phyloP scores from a whole-genome alignment of 2,888 invertebrate genomes.

The Cylindroiulus punctatus region DNA sequence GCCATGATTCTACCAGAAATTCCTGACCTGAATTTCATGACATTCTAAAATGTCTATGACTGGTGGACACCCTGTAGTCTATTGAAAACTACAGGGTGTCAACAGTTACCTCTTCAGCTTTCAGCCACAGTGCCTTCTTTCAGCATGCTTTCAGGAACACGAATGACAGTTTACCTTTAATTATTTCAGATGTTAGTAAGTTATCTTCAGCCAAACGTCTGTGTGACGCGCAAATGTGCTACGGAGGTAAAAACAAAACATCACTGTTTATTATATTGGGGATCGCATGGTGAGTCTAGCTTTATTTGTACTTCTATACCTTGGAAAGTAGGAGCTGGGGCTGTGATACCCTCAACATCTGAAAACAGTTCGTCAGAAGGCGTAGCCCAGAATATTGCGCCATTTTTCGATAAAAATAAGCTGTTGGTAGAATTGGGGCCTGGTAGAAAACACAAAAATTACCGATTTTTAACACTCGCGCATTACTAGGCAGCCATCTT shows the following conservation, averaged over 20 bases:
- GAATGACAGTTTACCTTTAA: background rate
- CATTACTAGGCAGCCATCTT: background rate
- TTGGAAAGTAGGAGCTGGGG: background rate
- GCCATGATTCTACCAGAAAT: too few species aligned
- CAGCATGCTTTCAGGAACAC: too few species aligned
- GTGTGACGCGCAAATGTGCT: slow-evolving; percentile 9
- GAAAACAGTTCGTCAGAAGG: background rate
- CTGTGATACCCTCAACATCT: background rate
- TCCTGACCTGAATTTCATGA: too few species aligned
- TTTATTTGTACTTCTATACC: background rate
- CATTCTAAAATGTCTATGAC: too few species aligned
- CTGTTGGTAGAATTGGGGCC: too few species aligned
- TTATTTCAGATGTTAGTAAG: background rate
- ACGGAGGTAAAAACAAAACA: background rate
- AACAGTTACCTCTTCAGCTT: too few species aligned
- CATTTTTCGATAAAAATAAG: background rate
- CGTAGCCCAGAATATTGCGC: background rate
- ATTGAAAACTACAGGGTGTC: too few species aligned
- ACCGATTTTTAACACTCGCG: background rate
- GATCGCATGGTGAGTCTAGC: too few species aligned
- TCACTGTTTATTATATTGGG: background rate
- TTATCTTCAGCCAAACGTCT: background rate
- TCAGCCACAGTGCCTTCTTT: too few species aligned
- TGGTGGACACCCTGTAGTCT: too few species aligned
- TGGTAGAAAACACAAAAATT: background rate